phyloP scores from a whole-genome alignment of 2,888 invertebrate species.

The Pristionchus entomophagus region DNA sequence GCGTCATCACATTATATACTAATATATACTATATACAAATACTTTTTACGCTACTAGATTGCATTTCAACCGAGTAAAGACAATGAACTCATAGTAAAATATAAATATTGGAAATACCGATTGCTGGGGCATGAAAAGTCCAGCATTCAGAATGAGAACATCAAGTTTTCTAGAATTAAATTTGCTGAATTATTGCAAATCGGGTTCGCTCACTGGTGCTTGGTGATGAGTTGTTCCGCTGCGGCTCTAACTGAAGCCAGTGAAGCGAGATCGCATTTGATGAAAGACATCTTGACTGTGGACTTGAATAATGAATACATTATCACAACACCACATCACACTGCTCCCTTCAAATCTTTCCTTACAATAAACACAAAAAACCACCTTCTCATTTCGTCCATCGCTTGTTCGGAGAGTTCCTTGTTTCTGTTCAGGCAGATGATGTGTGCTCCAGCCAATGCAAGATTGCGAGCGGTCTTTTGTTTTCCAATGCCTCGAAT shows the following conservation, averaged over 20 bases:
- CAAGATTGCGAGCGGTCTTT: constrained; percentile 21
- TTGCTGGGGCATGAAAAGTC: background rate
- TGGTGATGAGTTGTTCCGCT: background rate
- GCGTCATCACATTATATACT: too few relatives aligned
- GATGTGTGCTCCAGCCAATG: constrained; percentile 35
- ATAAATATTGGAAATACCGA: background rate
- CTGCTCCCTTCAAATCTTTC: too few relatives aligned
- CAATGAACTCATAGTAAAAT: background rate
- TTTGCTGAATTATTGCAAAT: background rate
- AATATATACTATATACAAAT: too few relatives aligned
- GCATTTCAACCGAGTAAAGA: too few relatives aligned
- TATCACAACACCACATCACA: background rate
- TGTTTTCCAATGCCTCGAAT: constrained; percentile 45
- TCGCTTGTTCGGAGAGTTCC: background rate
- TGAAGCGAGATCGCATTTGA: constrained; percentile 28
- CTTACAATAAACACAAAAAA: background rate
- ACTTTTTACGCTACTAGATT: too few relatives aligned
- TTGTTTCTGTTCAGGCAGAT: constrained; percentile 38
- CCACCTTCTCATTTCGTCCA: background rate
- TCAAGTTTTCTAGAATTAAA: background rate
- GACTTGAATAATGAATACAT: background rate
- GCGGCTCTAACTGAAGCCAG: background rate
- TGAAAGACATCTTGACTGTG: too few relatives aligned
- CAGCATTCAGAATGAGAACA: constrained; percentile 45
- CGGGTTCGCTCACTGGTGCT: background rate